These are phyloP conservation scores for Hippocampus comes DNA, from an alignment of 2,113 vertebrate genomes.

Conservation along the genomic window DNA sequence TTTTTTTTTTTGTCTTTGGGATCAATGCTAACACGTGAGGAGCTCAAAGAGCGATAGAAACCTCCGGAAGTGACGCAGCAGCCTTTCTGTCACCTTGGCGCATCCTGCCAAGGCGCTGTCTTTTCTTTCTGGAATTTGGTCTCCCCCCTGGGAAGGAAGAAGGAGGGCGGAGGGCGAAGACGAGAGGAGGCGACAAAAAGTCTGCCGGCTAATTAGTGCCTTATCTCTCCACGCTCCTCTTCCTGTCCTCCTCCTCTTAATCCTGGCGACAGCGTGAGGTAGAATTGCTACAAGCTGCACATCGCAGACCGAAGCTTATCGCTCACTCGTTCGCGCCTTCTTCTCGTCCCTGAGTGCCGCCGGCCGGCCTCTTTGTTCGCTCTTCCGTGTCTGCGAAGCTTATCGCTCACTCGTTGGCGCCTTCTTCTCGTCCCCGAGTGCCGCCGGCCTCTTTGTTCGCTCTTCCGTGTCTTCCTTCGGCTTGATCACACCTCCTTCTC, in stretches of 20 bases:
- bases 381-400: constrained; percentile 41
- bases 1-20: too few relatives aligned
- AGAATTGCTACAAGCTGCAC: constrained; percentile 65
- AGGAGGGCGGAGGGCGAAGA: too few relatives aligned
- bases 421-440: constrained; percentile 7
- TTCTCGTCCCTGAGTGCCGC: constrained; percentile 8
- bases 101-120: too few relatives aligned
- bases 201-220: constrained; percentile 68
- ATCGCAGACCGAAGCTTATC: constrained; percentile 58
- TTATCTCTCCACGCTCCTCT: constrained; percentile 64
- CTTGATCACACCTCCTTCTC: constrained; percentile 7
- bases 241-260: constrained; percentile 63
- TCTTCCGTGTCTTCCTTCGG: constrained; percentile 15
- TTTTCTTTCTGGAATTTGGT: neutral
- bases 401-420: constrained; percentile 27
- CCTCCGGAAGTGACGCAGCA: too few relatives aligned
- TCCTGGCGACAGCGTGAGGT: constrained; percentile 60
- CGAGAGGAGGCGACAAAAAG: constrained; percentile 34
- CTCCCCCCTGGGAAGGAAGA: neutral
- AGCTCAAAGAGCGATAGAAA: too few relatives aligned
- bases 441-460: constrained; percentile 32
- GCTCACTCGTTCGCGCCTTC: constrained; percentile 27
- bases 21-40: too few relatives aligned
- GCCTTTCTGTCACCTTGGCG: too few relatives aligned
- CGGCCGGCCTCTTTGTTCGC: constrained; percentile 31